Base-by-base conservation (phyloP, 2,797 vertebrate genomes). In the Eutrigla gurnardus region DNA sequence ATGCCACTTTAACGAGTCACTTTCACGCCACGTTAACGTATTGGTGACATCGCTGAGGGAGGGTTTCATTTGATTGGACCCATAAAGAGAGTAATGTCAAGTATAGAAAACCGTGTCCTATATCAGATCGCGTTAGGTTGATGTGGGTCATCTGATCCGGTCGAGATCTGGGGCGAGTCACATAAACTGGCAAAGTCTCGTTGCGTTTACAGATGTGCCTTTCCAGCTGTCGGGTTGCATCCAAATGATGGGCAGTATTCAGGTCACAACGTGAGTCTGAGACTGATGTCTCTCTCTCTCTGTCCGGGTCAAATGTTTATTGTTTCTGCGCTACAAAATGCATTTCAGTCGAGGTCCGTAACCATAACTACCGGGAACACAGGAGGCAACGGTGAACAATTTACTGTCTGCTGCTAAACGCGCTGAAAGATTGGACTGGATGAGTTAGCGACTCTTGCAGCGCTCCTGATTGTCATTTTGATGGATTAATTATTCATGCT, bases 1-100 rank as follows among this genome's bases (percentile, higher is more conserved):
- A 32, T 32, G 32, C 18, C 4, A 6, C 36, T 13, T 53, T 32
- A 70, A 75, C 64, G 39, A 75, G 25, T 67, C 53, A 50, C 42
- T 78, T 66, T 64, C 43, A 63, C n/a, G 47, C 37, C 12, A 42
- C 45, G 63, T 45, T 71, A 76, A 57, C 64, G 65, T 80, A 70
- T 53, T 46, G 64, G 49, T 50, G 60, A 78, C 53, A 80, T 76
- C 0, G 0, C 71, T 42, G 40, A 63, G 35, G 35, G 25, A 15
- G 43, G 71, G 64, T 81, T 83, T 81, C 9, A 14, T 59, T 78
- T 76, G 18, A 75, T 18, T 65, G 33, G 65, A 73, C 14, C 32
- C 18, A n/a, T 35, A 10, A 25, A 25, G 25, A 25, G 25, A 25
- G 35, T 53, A 12, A 43, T 40, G 39, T 53, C 35, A 25, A 25